phyloP scores from a whole-genome alignment of 1,140 invertebrate genomes.

The Drosophila ananassae region DNA sequence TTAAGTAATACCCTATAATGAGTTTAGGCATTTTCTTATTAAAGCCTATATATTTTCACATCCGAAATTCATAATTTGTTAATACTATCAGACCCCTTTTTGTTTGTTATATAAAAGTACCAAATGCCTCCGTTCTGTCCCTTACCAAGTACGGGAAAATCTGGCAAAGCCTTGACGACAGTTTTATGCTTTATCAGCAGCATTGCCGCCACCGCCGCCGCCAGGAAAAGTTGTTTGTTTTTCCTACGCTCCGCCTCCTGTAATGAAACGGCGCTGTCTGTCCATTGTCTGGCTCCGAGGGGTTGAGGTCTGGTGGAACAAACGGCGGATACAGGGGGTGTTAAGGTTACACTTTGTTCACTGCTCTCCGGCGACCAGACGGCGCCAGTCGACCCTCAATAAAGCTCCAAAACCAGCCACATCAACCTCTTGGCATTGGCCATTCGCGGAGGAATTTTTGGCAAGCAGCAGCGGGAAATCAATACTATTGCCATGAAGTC shows the following conservation, averaged over 20 bases:
- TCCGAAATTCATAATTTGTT: neutral
- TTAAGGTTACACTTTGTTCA: constrained; percentile 77
- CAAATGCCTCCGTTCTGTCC: neutral
- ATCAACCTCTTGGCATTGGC: constrained; percentile 52
- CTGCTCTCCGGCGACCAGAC: constrained; percentile 57
- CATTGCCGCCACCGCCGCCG: constrained; percentile 12
- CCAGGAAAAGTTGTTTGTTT: constrained; percentile 69
- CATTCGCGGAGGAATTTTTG: constrained; percentile 41
- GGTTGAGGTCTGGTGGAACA: constrained; percentile 1
- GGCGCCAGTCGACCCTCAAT: constrained; percentile 57
- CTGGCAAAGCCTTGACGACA: constrained; percentile 55
- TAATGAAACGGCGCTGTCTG: constrained; percentile 60
- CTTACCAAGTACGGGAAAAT: neutral
- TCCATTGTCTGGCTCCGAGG: constrained; percentile 30
- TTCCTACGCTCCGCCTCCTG: constrained; percentile 50
- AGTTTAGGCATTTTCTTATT: neutral
- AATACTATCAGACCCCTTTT: neutral
- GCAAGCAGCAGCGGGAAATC: constrained; percentile 61
- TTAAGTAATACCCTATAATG: neutral
- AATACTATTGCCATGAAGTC: constrained; percentile 63
- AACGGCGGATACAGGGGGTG: constrained; percentile 27
- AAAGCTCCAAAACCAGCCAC: constrained; percentile 20
- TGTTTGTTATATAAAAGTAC: neutral
- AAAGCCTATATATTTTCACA: no score
- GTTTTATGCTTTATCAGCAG: constrained; percentile 73